Base-by-base conservation (phyloP, 2,888 invertebrate genomes). In the Pyralis farinalis region DNA sequence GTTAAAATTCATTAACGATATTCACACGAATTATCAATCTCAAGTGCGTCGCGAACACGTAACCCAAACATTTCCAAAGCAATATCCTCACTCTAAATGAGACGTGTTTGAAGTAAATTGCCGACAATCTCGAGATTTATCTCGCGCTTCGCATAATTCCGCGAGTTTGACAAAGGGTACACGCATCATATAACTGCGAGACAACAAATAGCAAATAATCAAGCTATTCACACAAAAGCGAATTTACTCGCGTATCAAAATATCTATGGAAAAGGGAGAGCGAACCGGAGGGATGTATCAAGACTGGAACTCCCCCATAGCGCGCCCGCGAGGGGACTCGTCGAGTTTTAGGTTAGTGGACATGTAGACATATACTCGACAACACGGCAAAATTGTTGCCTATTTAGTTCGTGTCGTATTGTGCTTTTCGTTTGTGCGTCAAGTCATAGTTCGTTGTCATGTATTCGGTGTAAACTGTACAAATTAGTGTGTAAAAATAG, bases 331-430 rank as follows among this genome's bases (percentile, higher is more conserved):
- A 79, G 71, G 84, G 84, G 79, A 76, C 74, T 74, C 83, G 60
- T 78, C 79, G 83, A 77, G 81, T 86, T 87, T 87, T 87, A 86
- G 87, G 81, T 88, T 89, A 90, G 90, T 90, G 89, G 90, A 84
- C 89, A 90, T 90, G 90, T 90, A 89, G 90, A 83, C 87, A 88
- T 89, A 87, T 85, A 84, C 85, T 84, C 85, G 88, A 77, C 71
- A 83, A 88, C 90, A 90, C 90, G 90, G 86, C 89, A 80, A 79
- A 78, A 79, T 85, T 81, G 90, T 88, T 90, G 88, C 86, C 85
- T 84, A 78, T 87, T 88, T 89, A 86, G 78, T 88, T 88, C 85
- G 85, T 86, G 83, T 83, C 78, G 82, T 87, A 81, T 83, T 81
- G 86, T 88, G 84, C 73, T 82, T 89, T 88, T 82, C 78, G 82